Evolutionary conservation across 2,797 vertebrate genomes (phyloP), one percentile per base, ranked within the genome.

Genomic region (Prionace glauca): DNA sequence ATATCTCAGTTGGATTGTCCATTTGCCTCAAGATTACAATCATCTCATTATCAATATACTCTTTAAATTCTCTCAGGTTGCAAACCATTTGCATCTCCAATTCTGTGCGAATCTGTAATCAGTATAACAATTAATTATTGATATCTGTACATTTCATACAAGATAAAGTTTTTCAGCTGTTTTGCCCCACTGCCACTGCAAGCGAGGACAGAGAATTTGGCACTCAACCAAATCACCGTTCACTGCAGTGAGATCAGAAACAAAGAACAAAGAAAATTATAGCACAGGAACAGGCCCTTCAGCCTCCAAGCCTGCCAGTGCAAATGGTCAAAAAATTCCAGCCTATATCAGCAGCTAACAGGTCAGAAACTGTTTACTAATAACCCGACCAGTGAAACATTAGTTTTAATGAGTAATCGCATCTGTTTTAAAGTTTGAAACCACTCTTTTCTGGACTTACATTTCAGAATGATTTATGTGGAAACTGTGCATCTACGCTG

Each of bases 41-140:
- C 99, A 99, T 99, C 96, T 99, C 99, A 1, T 99, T 99, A 97
- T 99, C 99, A 67, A 99, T 99, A 97, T 99, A 99, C 96, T 99
- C 99, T 88, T 99, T 99, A 96, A 99, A 99, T 97, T 99, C 99
- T 92, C 98, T 97, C 96, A 99, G 97, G 97, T 99, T 99, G 95
- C 99, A 99, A 41, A 98, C 98, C 99, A 99, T 99, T 96, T 99
- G 99, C 98, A 99, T 99, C 97, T 99, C 99, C 97, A 99, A 97
- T 96, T 99, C 99, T 0, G 99, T 99, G 92, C 99, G 98, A 96
- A 99, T 99, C 99, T 99, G 97, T 77, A 56, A 56, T 56, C 3
- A 95, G 74, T n/a, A n/a, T 26, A 77, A 77, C 16, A 77, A 56
- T 74, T 60, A 77, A 16, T 45, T 50, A 32, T 29, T 50, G 93